These are phyloP conservation scores for Danio kyathit DNA, from an alignment of 2,797 vertebrate genomes.

Conservation along the genomic window DNA sequence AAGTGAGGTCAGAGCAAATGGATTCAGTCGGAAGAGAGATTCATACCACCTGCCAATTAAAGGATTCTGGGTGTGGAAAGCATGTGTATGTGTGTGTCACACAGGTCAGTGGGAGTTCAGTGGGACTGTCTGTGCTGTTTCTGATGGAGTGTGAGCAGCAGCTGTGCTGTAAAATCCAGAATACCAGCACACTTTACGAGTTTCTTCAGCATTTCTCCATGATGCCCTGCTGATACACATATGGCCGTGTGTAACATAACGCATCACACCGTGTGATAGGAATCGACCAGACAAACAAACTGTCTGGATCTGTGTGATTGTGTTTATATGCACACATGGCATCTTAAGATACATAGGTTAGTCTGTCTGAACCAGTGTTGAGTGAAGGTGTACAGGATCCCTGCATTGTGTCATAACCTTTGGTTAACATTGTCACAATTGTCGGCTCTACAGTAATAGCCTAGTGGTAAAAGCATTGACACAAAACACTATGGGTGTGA, in stretches of 20 bases:
- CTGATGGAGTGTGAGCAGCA: slow-evolving; percentile 43
- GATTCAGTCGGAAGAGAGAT: slow-evolving; percentile 16
- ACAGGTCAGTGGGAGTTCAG: slow-evolving; percentile 47
- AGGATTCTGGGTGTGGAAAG: slow-evolving; percentile 47
- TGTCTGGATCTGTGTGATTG: not conserved
- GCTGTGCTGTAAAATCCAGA: slow-evolving; percentile 25
- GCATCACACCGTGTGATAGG: slow-evolving; percentile 24
- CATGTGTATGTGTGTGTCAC: not conserved
- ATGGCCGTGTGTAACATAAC: not conserved
- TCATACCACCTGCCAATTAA: slow-evolving; percentile 44
- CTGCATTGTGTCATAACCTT: no score
- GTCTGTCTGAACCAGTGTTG: not conserved
- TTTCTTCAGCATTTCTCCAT: slow-evolving; percentile 28
- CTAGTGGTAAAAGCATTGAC: no score
- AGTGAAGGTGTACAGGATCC: no score
- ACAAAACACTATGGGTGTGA: no score
- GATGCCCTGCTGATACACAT: slow-evolving; percentile 27
- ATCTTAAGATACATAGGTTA: not conserved
- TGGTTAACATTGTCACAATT: not conserved
- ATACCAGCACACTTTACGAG: slow-evolving; percentile 43
- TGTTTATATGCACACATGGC: not conserved
- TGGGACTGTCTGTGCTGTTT: slow-evolving; percentile 40
- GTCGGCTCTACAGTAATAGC: no score
- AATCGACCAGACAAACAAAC: slow-evolving; percentile 22
- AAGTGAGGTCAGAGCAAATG: not conserved